Percentiles rank a stretch among this genome's conserved stretches.
Conservation (phyloP, 2,797 vertebrate species). For the Neosilurus mollespiculum region DNA sequence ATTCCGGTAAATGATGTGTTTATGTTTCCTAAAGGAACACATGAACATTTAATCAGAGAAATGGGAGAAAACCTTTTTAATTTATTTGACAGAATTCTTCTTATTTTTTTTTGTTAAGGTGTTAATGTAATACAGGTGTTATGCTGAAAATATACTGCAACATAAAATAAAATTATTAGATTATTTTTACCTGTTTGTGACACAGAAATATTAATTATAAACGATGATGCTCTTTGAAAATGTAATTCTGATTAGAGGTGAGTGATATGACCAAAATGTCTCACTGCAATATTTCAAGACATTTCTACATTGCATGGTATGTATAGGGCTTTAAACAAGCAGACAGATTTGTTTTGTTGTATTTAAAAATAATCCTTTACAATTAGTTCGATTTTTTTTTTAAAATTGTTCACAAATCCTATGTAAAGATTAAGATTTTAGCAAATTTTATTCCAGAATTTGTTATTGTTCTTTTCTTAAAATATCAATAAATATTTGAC, state of each 20-base stretch:
- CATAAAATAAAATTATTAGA: not conserved
- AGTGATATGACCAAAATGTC: not conserved
- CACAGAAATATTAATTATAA: not conserved
- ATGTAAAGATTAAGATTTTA: too few species aligned
- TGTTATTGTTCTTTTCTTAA: not conserved
- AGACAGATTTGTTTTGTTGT: not conserved
- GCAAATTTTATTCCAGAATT: not conserved
- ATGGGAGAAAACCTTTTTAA: not conserved
- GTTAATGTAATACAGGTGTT: not conserved
- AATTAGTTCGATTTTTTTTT: too few species aligned
- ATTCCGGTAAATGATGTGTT: not conserved
- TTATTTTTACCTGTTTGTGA: not conserved
- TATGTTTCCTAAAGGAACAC: not conserved
- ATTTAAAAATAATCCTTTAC: not conserved
- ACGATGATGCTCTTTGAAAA: not conserved
- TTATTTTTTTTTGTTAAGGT: not conserved
- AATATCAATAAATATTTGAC: not conserved
- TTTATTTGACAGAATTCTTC: not conserved
- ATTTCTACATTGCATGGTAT: not conserved
- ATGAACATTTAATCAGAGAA: not conserved
- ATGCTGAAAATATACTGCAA: not conserved
- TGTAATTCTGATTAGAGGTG: not conserved
- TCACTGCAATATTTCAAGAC: not conserved
- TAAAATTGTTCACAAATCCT: too few species aligned
- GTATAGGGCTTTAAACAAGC: not conserved